A percentile compares a stretch with the other conserved stretches of the same genome.
Conservation (phyloP, 2,797 vertebrate genomes). For the Manis javanica region DNA sequence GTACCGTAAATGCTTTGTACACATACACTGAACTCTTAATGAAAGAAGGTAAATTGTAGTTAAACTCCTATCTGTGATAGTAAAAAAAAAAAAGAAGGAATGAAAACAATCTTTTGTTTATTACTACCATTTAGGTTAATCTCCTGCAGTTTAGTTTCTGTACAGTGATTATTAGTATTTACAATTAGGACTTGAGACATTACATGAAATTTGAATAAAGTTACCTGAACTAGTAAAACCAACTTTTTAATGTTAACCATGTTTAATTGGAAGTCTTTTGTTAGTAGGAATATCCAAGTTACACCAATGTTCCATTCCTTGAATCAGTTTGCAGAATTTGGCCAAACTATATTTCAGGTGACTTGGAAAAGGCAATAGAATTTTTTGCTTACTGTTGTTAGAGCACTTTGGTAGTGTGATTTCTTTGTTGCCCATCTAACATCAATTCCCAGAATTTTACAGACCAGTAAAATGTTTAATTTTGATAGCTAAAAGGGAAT, state of each 20-base stretch:
- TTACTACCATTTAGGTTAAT: neutral
- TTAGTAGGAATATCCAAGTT: conserved; percentile 6
- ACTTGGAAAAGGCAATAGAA: neutral
- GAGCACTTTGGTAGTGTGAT: neutral
- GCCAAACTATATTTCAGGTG: neutral
- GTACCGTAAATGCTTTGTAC: neutral
- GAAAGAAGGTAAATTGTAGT: conserved; percentile 34
- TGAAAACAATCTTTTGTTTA: neutral
- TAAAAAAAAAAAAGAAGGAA: neutral
- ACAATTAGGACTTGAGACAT: neutral
- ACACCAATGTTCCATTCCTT: neutral
- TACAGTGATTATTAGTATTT: conserved; percentile 13
- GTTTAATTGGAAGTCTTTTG: conserved; percentile 18
- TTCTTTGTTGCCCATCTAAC: neutral
- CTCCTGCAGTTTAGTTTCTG: conserved; percentile 16
- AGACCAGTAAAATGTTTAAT: neutral
- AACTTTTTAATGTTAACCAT: conserved; percentile 10
- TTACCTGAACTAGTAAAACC: conserved; percentile 51
- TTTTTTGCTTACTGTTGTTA: neutral
- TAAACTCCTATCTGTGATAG: neutral
- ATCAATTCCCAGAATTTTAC: conserved; percentile 28
- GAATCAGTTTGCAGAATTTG: conserved; percentile 36
- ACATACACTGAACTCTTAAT: neutral
- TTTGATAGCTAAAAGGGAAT: conserved; percentile 4
- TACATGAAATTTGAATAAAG: conserved; percentile 9